phyloP scores from a whole-genome alignment of 1,140 invertebrate genomes.

The Procambarus clarkii region DNA sequence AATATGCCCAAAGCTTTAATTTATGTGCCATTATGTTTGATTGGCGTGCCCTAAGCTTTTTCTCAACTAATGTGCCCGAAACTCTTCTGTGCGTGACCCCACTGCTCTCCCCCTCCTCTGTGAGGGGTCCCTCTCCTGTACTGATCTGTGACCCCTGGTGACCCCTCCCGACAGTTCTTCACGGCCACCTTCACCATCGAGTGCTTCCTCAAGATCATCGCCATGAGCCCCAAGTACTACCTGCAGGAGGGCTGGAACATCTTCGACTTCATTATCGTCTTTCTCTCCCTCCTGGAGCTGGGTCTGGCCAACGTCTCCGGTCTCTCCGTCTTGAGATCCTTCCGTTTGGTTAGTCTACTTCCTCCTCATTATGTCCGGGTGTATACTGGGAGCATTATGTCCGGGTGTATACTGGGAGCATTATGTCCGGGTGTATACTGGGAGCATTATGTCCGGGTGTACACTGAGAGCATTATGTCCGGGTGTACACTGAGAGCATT shows the following conservation, averaged over 20 bases:
- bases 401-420: too few relatives aligned
- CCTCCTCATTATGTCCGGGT: too few relatives aligned
- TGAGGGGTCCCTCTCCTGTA: too few relatives aligned
- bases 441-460: too few relatives aligned
- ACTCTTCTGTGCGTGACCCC: too few relatives aligned
- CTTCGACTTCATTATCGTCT: conserved; percentile 98
- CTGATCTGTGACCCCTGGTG: neutral
- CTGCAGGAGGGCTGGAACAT: conserved; percentile 99
- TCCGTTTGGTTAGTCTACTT: conserved; percentile 96
- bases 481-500: too few relatives aligned
- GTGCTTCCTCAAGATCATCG: conserved; percentile 95
- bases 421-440: too few relatives aligned
- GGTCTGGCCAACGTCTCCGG: conserved; percentile 94
- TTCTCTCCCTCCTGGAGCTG: conserved; percentile 94
- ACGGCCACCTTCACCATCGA: conserved; percentile 98
- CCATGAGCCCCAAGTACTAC: conserved; percentile 97
- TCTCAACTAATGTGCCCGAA: too few relatives aligned
- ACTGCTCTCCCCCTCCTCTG: too few relatives aligned
- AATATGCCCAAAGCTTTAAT: too few relatives aligned
- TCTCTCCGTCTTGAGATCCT: conserved; percentile 96
- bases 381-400: too few relatives aligned
- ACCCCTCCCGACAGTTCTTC: conserved; percentile 87
- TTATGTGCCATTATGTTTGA: neutral
- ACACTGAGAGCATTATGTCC: too few relatives aligned
- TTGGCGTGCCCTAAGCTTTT: neutral